Conservation (phyloP, 1,140 invertebrate species). For the Diorhabda elongata region DNA sequence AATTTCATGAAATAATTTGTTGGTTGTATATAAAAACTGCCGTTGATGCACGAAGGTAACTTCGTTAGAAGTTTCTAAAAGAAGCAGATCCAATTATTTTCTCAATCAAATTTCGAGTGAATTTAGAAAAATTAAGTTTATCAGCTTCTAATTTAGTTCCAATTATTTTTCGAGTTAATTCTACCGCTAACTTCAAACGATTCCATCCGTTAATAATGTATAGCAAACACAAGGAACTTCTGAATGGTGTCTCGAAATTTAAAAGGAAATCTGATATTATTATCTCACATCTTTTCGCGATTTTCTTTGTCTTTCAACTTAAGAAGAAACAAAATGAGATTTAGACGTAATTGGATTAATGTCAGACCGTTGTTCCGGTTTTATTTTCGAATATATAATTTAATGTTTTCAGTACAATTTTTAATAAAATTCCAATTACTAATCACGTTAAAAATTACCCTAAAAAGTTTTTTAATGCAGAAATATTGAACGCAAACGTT, state of each 20-base stretch:
- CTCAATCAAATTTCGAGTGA: too few relatives aligned
- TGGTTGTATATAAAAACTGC: too few relatives aligned
- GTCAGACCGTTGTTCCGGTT: conserved; percentile 1
- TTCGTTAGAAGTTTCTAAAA: too few relatives aligned
- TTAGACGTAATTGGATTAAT: conserved; percentile 4
- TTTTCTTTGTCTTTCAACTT: neutral
- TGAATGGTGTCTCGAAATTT: neutral
- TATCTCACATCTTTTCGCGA: conserved; percentile 1
- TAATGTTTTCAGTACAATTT: neutral
- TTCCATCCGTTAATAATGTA: neutral
- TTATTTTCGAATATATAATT: conserved; percentile 2
- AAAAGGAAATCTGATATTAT: conserved; percentile 1
- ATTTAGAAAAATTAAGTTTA: too few relatives aligned
- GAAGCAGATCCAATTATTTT: too few relatives aligned
- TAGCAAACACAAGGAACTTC: neutral
- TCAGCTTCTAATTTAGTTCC: too few relatives aligned
- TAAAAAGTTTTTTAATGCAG: too few relatives aligned
- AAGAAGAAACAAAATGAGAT: conserved; percentile 1
- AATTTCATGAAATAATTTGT: too few relatives aligned
- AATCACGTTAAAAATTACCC: too few relatives aligned
- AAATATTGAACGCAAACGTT: too few relatives aligned
- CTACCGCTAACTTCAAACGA: neutral
- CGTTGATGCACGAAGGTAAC: too few relatives aligned
- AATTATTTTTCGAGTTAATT: neutral
- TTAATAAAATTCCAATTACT: neutral